Conservation (phyloP, 2,888 invertebrate species). For the Eupeodes latifasciatus region DNA sequence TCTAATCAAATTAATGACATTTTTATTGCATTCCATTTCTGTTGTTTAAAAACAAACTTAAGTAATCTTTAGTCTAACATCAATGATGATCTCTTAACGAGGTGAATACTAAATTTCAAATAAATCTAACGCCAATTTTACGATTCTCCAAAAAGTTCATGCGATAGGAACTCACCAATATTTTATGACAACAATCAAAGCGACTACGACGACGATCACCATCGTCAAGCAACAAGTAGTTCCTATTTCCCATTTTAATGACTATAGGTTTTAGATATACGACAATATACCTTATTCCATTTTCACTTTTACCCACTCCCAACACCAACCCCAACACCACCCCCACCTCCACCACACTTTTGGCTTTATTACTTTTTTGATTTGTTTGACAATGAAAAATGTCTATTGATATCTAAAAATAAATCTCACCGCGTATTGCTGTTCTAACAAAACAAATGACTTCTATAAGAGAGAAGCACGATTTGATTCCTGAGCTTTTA, state of each 20-base stretch:
- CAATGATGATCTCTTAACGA: constrained; percentile 25
- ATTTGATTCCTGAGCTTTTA: background rate
- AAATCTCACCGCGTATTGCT: constrained; percentile 38
- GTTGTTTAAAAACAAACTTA: background rate
- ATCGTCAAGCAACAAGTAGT: constrained; percentile 19
- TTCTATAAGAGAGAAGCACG: background rate
- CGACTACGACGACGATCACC: constrained; percentile 3
- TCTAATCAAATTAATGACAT: background rate
- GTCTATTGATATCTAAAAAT: constrained; percentile 53
- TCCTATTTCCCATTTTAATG: background rate
- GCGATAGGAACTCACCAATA: background rate
- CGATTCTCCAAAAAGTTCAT: constrained; percentile 22
- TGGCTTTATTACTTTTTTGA: constrained; percentile 27
- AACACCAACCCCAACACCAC: background rate
- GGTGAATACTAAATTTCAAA: constrained; percentile 37
- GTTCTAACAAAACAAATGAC: constrained; percentile 19
- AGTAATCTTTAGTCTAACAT: background rate
- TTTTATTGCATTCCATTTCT: background rate
- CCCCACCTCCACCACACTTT: background rate
- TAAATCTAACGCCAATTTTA: constrained; percentile 46
- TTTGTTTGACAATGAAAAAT: constrained; percentile 45
- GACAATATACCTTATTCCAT: too few species aligned
- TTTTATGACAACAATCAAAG: constrained; percentile 54
- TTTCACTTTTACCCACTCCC: too few species aligned
- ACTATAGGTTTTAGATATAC: too few species aligned